A percentile compares a stretch with the other conserved stretches of the same genome.
Conservation (phyloP, 2,113 vertebrate species). For the Otocyon megalotis region DNA sequence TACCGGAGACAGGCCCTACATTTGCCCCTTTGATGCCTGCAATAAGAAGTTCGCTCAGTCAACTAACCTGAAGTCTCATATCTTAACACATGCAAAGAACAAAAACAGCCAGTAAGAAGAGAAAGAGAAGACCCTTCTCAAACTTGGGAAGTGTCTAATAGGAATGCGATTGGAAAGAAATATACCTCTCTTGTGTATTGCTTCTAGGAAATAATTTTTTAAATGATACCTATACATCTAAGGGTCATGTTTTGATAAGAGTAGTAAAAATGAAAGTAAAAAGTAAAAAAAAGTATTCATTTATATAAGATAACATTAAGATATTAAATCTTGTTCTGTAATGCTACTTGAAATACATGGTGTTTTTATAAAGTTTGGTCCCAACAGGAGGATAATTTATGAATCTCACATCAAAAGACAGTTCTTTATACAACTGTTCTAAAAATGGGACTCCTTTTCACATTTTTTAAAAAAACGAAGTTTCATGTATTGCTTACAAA, state of each 20-base stretch:
- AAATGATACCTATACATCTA: constrained; percentile 78
- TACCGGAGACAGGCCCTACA: constrained; percentile 96
- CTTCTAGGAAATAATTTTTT: constrained; percentile 91
- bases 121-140: constrained; percentile 76
- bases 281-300: constrained; percentile 83
- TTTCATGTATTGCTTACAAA: constrained; percentile 88
- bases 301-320: constrained; percentile 84
- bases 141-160: constrained; percentile 86
- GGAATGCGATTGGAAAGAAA: constrained; percentile 86
- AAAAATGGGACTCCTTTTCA: constrained; percentile 89
- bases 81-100: constrained; percentile 96
- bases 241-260: constrained; percentile 92
- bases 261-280: constrained; percentile 82
- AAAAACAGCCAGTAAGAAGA: constrained; percentile 92
- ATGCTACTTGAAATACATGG: constrained; percentile 87
- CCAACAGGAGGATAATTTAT: constrained; percentile 87
- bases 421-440: constrained; percentile 90
- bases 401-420: constrained; percentile 89
- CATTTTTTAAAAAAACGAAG: constrained; percentile 88
- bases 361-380: constrained; percentile 88
- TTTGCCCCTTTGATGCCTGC: constrained; percentile 95
- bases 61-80: constrained; percentile 98
- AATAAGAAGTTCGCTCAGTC: constrained; percentile 97
- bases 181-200: constrained; percentile 89
- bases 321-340: constrained; percentile 86